Evolutionary conservation across 1,140 invertebrate genomes (phyloP), one percentile per base, ranked within the genome.

Genomic region (Pseudachorutes palmiensis): DNA sequence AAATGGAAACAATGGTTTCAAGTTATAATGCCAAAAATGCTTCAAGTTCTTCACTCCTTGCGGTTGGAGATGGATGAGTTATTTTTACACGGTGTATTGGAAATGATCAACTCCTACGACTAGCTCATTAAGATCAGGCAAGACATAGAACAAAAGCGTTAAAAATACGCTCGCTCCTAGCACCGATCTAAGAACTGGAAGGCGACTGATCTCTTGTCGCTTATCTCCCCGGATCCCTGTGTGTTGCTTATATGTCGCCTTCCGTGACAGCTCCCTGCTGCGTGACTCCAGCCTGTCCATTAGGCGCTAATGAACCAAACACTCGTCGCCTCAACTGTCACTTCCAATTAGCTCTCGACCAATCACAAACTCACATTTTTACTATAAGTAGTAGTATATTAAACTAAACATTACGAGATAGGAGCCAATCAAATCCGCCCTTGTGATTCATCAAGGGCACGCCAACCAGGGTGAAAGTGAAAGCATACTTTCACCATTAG

Each of bases 291-390:
- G 36, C 19, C 9, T 19, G 36, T 45, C 36, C 36, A 45, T 45
- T 45, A 45, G 36, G 36, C 36, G 36, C 36, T 45, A 45, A 45
- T 45, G 36, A 45, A 19, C 9, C 36, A 19, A 9, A 45, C 36
- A 45, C 36, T 45, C 36, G n/a, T n/a, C n/a, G n/a, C n/a, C n/a
- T n/a, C n/a, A n/a, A 45, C 36, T 45, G 36, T 45, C 36, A 45
- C 36, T 45, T 45, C 36, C 36, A 45, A 45, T 45, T 45, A 45
- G 19, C 36, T 9, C 36, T 19, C 9, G 19, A 45, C 19, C 36
- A 45, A 45, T 9, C 19, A 9, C 36, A 45, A n/a, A n/a, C n/a
- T 45, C 19, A 45, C 19, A 9, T 19, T 19, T 45, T 9, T 19
- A 9, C 36, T 45, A 12, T 45, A 45, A 45, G 36, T 9, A 19